Base-by-base conservation (phyloP, 2,888 invertebrate species). In the Heteromurus nitidus region DNA sequence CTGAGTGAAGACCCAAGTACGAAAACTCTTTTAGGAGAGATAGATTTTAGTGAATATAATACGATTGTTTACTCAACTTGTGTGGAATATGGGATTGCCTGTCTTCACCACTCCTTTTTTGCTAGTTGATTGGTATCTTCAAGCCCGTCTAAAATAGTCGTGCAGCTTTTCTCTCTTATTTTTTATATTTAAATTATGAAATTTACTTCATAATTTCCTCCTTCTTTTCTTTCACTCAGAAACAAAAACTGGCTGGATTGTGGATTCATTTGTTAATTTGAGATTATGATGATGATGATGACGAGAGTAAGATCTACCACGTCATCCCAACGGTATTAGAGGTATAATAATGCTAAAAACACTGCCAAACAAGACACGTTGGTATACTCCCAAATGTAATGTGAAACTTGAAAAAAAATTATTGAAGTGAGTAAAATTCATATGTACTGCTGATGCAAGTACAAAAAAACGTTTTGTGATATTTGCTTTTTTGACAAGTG, bases 211-310 rank as follows among this genome's bases (percentile, higher is more conserved):
- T 68, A 68, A 68, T 68, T 53, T 53, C 28, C 24, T 50, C 20
- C n/a, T 18, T 44, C 26, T 36, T 36, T 42, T 64, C 20, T 50
- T 68, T 53, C 69, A 55, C 36, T 31, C 50, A 55, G 22, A 26
- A 20, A 24, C n/a, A 47, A 16, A 58, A 62, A 53, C 53, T 28
- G 53, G 42, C 24, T 18, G n/a, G 47, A 62, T 73, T 65, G n/a
- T 18, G n/a, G 47, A 62, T 73, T 65, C 74, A 74, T 74, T 74
- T 74, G 74, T 42, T 74, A 74, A 74, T 74, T 74, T 74, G 74
- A 65, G 62, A 53, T 64, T 42, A 30, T 47, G 30, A 42, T 26
- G 7, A 47, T n/a, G 26, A 70, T 26, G 70, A 69, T 30, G 69
- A 30, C 31, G 69, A 70, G 70, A 31, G 42, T 11, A 47, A 18